phyloP scores from a whole-genome alignment of 2,113 vertebrate species.

The Phycodurus eques region DNA sequence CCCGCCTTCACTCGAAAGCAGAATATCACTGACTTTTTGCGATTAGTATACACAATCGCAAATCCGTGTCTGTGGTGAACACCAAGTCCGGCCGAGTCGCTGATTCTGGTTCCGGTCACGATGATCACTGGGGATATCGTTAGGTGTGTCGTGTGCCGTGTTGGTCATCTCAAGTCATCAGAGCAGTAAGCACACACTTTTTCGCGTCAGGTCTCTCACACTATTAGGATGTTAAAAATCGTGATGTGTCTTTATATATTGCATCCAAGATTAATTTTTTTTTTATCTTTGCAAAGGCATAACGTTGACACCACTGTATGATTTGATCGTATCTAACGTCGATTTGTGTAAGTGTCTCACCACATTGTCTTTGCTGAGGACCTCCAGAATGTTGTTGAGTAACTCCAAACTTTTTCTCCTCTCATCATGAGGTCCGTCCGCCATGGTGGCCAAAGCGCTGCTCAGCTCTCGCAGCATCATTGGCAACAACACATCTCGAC shows the following conservation, averaged over 20 bases:
- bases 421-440: conserved; percentile 75
- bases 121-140: neutral
- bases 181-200: neutral
- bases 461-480: conserved; percentile 92
- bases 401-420: conserved; percentile 85
- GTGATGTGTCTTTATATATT: neutral
- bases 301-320: neutral
- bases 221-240: neutral
- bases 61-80: neutral
- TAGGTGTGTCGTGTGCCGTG: neutral
- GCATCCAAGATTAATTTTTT: no score
- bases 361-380: conserved; percentile 84
- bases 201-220: neutral
- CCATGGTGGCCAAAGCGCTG: conserved; percentile 76
- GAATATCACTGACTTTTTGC: neutral
- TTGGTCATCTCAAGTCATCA: neutral
- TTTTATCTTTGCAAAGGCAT: no score
- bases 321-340: neutral
- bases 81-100: neutral
- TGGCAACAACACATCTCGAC: conserved; percentile 91
- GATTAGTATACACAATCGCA: neutral
- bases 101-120: neutral
- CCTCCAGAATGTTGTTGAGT: conserved; percentile 92
- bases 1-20: conserved; percentile 8
- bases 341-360: conserved; percentile 72